Percentiles rank a stretch among this genome's conserved stretches.
Evolutionary conservation across 2,113 vertebrate species (phyloP).

Genomic region (Smithornis capensis): DNA sequence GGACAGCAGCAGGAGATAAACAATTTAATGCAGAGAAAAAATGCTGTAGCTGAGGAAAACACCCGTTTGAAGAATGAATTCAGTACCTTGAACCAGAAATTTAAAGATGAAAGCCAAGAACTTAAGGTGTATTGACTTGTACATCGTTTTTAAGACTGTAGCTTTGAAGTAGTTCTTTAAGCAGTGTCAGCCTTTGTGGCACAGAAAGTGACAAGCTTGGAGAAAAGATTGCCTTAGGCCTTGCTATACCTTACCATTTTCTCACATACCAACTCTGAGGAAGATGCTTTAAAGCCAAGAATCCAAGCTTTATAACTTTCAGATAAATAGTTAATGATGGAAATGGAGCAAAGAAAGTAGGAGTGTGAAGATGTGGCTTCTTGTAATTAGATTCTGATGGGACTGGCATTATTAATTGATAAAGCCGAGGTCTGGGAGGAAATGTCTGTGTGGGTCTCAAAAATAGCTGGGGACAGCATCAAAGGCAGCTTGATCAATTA

Average conservation of each 20-base stretch:
- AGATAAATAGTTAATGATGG: slow-evolving; percentile 98
- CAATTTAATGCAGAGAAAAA: slow-evolving; percentile 76
- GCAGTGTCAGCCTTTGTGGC: slow-evolving; percentile 77
- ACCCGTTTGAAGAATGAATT: slow-evolving; percentile 83
- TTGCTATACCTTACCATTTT: slow-evolving; percentile 75
- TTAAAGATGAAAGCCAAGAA: slow-evolving; percentile 85
- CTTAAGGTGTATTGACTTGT: slow-evolving; percentile 84
- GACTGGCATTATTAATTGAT: slow-evolving; percentile 99
- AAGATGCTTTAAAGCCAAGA: slow-evolving; percentile 81
- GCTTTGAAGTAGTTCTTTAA: slow-evolving; percentile 74
- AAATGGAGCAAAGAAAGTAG: slow-evolving; percentile 84
- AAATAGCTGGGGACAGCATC: slow-evolving; percentile 95
- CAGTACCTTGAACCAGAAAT: slow-evolving; percentile 79
- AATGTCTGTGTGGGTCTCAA: slow-evolving; percentile 90
- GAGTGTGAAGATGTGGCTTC: slow-evolving; percentile 92
- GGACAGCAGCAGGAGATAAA: slow-evolving; percentile 84
- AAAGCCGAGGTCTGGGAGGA: slow-evolving; percentile 90
- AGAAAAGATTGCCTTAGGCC: slow-evolving; percentile 82
- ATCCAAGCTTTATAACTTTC: slow-evolving; percentile 87
- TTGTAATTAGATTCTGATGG: slow-evolving; percentile 97
- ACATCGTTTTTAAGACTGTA: slow-evolving; percentile 69
- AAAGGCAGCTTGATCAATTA: slow-evolving; percentile 97
- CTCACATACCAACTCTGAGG: slow-evolving; percentile 66
- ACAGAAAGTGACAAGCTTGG: slow-evolving; percentile 79
- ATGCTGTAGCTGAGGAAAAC: slow-evolving; percentile 78